Evolutionary conservation across 2,797 vertebrate species (phyloP), one percentile per base, ranked within the genome.

Genomic region (Malacoctenus gilli): DNA sequence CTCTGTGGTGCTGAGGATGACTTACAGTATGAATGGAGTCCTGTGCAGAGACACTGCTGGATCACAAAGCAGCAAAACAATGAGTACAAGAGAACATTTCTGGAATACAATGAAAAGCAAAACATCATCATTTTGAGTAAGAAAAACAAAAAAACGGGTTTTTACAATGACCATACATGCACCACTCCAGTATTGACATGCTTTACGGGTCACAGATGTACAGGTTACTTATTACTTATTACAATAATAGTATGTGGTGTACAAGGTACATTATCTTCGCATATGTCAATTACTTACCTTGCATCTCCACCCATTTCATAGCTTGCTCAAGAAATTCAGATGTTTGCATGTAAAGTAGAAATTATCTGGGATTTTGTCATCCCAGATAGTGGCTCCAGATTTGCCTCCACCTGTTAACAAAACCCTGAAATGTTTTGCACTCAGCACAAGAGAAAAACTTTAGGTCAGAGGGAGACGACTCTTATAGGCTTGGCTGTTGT

Each of bases 21-120:
- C 87, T 87, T 79, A 91, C 89, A 62, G 20, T 88, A 81, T 43
- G 78, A 72, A 62, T 87, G 79, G 44, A 88, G 72, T 53, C 86
- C 87, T 13, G 85, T 90, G 62, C 80, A 85, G 15, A 86, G 49
- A 68, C 61, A 88, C 7, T 38, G 73, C 55, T 72, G 81, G 28
- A 91, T 72, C 52, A 85, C 47, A 73, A 65, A 74, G 37, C 68
- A 80, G 54, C 68, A 83, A 51, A 68, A 86, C 49, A 88, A 4
- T 16, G 63, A 56, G 48, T 59, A 88, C 30, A 89, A 38, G 40
- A 85, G 31, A 30, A 78, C 61, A 39, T 75, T 61, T 64, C 90
- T 90, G 59, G 10, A 85, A 83, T 38, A 13, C n/a, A 75, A 74
- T 19, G 40, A 74, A n/a, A 68, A 32, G 39, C n/a, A n/a, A n/a